Conservation (phyloP, 2,797 vertebrate species). For the Sebastes alutus region DNA sequence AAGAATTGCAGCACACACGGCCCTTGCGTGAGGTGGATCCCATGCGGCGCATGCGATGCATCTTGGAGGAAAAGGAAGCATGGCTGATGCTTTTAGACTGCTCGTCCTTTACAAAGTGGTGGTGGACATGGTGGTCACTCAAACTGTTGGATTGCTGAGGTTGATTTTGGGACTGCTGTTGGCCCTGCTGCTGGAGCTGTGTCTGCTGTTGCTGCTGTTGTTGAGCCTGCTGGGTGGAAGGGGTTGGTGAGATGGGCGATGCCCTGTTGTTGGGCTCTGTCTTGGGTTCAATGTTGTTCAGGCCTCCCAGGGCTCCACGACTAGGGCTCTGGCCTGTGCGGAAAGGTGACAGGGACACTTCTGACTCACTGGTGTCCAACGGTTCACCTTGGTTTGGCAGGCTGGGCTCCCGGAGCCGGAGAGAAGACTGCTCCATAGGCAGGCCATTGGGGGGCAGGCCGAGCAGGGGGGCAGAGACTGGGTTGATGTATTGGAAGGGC, state of each 20-base stretch:
- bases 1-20: conserved; percentile 97
- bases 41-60: conserved; percentile 98
- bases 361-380: conserved; percentile 95
- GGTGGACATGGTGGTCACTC: conserved; percentile 80
- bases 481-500: conserved; percentile 99
- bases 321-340: conserved; percentile 90
- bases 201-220: conserved; percentile 76
- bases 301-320: conserved; percentile 87
- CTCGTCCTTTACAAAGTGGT: conserved; percentile 85
- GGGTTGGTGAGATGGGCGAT: conserved; percentile 91
- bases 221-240: conserved; percentile 81
- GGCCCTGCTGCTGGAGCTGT: conserved; percentile 77
- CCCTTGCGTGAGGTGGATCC: conserved; percentile 95
- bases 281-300: conserved; percentile 95
- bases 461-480: conserved; percentile 95
- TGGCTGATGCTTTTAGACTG: conserved; percentile 87
- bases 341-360: conserved; percentile 95
- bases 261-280: conserved; percentile 90
- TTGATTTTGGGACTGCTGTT: conserved; percentile 76
- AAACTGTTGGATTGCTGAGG: conserved; percentile 72
- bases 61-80: conserved; percentile 95
- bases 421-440: conserved; percentile 91
- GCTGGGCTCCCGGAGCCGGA: conserved; percentile 91
- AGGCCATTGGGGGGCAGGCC: conserved; percentile 97
- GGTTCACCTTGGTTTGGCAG: conserved; percentile 93